Base-by-base conservation (phyloP, 2,113 vertebrate genomes). In the Pycnonotus jocosus region DNA sequence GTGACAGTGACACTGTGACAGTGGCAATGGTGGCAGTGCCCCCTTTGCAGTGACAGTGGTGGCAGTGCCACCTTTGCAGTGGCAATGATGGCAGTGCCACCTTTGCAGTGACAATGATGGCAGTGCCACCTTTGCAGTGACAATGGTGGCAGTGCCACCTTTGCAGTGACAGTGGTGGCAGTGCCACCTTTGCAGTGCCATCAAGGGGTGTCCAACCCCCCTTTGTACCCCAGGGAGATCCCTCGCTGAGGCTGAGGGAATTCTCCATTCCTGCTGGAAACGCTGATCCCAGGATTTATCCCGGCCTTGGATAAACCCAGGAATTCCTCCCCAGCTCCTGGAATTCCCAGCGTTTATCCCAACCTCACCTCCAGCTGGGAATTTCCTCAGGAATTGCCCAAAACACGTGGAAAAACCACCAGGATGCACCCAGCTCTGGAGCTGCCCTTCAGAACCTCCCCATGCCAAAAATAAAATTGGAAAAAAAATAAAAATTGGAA, bases 241-340 rank as follows among this genome's bases (percentile, higher is more conserved):
- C 17, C 38, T 28, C 38, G 20, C n/a, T n/a, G 30, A 61, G 81
- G 12, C 0, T 3, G 58, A 14, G 27, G 64, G 51, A 71, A 48
- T 60, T 5, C 18, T 48, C 19, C 25, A 0, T 44, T 54, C 20
- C 86, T 33, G 1, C 60, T 33, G 60, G 60, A 42, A 81, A 35
- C 0, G 0, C 2, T 7, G 44, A 73, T 40, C 50, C 38, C 37
- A 7, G 84, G 31, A 0, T n/a, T 72, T 3, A 4, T 23, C 13
- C 3, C 6, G 58, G 61, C 25, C 28, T 7, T 72, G 70, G 40
- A 38, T 10, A 19, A 24, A 3, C 8, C 3, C 1, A 1, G 80
- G 3, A 33, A 8, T 38, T 70, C 31, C 31, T 61, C 27, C 51
- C 64, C 13, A 2, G 15, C 10, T 57, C 30, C 24, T 25, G 48